Conservation (phyloP, 1,140 invertebrate species). For the Condylostylus longicornis region DNA sequence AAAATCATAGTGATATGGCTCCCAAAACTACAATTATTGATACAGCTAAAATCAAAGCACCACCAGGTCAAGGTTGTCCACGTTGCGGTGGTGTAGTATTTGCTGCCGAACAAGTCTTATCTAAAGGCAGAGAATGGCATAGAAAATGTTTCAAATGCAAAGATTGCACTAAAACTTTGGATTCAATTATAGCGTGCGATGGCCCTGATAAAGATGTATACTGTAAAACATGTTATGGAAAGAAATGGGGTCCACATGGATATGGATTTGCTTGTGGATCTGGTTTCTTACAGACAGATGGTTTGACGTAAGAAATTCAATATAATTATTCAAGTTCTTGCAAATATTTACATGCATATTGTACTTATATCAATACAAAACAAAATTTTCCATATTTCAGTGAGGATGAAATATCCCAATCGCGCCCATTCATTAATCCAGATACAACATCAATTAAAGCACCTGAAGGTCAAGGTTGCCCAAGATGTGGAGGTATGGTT, state of each 20-base stretch:
- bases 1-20: slow-evolving; percentile 27
- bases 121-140: slow-evolving; percentile 85
- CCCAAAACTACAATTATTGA: slow-evolving; percentile 60
- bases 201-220: slow-evolving; percentile 81
- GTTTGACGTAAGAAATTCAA: slow-evolving; percentile 58
- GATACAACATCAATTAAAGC: slow-evolving; percentile 80
- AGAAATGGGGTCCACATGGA: slow-evolving; percentile 87
- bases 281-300: slow-evolving; percentile 80
- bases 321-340: no score
- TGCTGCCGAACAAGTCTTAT: slow-evolving; percentile 76
- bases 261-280: slow-evolving; percentile 91
- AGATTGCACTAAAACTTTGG: slow-evolving; percentile 80
- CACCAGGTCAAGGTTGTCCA: slow-evolving; percentile 73
- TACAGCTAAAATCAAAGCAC: slow-evolving; percentile 61
- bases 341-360: not conserved
- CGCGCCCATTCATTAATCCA: slow-evolving; percentile 61
- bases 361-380: not conserved
- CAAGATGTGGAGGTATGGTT: slow-evolving; percentile 80
- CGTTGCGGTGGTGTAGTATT: slow-evolving; percentile 80
- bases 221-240: slow-evolving; percentile 45
- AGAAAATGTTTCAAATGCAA: slow-evolving; percentile 96
- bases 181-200: slow-evolving; percentile 86
- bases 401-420: slow-evolving; percentile 63
- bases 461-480: slow-evolving; percentile 74
- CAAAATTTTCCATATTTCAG: slow-evolving; percentile 18